A percentile compares a stretch with the other conserved stretches of the same genome.
These are phyloP conservation scores for Buceros bicornis DNA, from an alignment of 2,797 vertebrate genomes.

Conservation along the genomic window DNA sequence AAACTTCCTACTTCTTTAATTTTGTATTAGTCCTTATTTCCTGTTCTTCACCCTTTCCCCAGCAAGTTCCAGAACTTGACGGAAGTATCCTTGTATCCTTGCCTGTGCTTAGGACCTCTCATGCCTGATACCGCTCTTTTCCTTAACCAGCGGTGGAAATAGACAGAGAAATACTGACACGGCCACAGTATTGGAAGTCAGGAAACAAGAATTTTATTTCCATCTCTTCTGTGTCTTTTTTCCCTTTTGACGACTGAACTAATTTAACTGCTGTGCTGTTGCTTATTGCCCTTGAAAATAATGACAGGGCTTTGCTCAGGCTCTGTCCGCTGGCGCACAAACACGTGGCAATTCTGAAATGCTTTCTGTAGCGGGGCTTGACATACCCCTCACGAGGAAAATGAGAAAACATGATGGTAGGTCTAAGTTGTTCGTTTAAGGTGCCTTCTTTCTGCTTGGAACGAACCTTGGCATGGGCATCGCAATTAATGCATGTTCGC, in stretches of 20 bases:
- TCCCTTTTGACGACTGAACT: neutral
- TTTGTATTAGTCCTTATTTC: neutral
- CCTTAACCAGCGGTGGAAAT: neutral
- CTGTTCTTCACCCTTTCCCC: neutral
- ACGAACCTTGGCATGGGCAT: neutral
- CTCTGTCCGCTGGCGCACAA: neutral
- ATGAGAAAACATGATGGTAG: rapidly evolving
- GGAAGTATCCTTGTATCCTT: neutral
- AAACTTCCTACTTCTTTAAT: rapidly evolving
- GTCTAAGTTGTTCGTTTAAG: neutral
- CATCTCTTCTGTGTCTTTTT: neutral
- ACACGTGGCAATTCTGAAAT: neutral
- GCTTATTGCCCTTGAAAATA: neutral
- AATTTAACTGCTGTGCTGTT: neutral
- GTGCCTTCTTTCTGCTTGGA: neutral
- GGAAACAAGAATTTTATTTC: neutral
- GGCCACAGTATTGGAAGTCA: neutral
- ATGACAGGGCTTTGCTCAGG: neutral
- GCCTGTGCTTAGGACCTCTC: neutral
- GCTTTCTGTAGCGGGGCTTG: neutral
- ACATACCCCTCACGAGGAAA: rapidly evolving
- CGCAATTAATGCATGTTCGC: neutral
- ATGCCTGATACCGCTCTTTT: rapidly evolving
- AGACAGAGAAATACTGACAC: neutral
- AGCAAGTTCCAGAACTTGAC: neutral